Evolutionary conservation across 2,113 vertebrate genomes (phyloP).

Genomic region (Pycnonotus jocosus): DNA sequence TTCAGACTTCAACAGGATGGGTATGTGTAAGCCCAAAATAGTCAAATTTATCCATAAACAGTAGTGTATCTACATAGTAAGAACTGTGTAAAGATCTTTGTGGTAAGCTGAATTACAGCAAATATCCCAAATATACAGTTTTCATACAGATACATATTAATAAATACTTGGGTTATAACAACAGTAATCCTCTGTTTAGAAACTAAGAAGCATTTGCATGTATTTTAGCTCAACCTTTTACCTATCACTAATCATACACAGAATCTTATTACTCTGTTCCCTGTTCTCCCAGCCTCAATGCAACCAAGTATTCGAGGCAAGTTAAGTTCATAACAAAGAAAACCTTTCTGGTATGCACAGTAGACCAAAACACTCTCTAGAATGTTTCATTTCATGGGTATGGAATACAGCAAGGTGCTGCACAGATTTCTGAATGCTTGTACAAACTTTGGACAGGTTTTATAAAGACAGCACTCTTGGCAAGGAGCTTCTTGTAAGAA

Average conservation of each 20-base stretch:
- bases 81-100: background rate
- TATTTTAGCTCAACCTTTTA: background rate
- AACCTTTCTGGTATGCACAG: background rate
- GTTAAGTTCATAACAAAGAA: background rate
- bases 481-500: background rate
- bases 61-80: background rate
- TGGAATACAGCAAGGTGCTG: background rate
- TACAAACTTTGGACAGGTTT: background rate
- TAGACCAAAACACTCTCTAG: background rate
- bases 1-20: background rate
- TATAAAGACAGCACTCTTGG: background rate
- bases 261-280: background rate
- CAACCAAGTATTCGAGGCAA: background rate
- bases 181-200: background rate
- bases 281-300: background rate
- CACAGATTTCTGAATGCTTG: background rate
- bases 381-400: background rate
- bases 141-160: background rate
- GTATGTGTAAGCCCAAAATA: background rate
- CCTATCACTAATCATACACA: background rate
- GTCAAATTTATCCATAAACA: background rate
- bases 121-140: background rate
- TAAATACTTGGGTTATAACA: background rate
- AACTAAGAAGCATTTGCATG: background rate
- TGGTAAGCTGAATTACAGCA: background rate